Conservation (phyloP, 1,140 invertebrate genomes). For the Andrena cerasifolii region DNA sequence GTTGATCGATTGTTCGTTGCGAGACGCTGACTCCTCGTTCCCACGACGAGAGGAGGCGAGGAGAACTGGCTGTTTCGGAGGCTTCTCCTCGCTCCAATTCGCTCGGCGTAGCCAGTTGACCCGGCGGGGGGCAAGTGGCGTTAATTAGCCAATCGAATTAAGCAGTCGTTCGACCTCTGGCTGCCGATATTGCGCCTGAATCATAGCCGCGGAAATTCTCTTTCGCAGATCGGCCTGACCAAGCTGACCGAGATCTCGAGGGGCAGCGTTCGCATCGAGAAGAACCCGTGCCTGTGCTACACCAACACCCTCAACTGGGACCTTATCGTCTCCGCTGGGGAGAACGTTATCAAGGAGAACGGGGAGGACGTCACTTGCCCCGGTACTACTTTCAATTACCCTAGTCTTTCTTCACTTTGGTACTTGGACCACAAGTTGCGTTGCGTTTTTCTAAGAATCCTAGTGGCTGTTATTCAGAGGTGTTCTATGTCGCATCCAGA, state of each 20-base stretch:
- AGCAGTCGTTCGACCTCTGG: slow-evolving; percentile 55
- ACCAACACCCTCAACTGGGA: slow-evolving; percentile 89
- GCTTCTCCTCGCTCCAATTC: slow-evolving; percentile 40
- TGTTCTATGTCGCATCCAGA: no score
- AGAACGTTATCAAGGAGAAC: slow-evolving; percentile 80
- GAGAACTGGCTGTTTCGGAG: background rate
- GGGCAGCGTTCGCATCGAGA: slow-evolving; percentile 87
- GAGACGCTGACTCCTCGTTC: slow-evolving; percentile 51
- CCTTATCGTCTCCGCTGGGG: slow-evolving; percentile 81
- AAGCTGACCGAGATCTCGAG: slow-evolving; percentile 86
- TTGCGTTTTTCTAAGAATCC: no score
- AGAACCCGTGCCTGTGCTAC: slow-evolving; percentile 89
- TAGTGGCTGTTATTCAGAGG: no score
- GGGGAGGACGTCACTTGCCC: slow-evolving; percentile 60
- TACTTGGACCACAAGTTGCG: no score
- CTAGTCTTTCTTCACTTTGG: no score
- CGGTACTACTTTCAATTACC: slow-evolving; percentile 55
- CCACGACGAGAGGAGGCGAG: slow-evolving; percentile 62
- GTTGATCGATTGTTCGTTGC: background rate
- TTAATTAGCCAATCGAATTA: slow-evolving; percentile 69
- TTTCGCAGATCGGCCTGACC: slow-evolving; percentile 85
- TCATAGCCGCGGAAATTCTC: slow-evolving; percentile 18
- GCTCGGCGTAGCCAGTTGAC: slow-evolving; percentile 60
- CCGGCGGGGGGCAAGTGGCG: slow-evolving; percentile 61
- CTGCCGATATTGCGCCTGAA: slow-evolving; percentile 45